These are phyloP conservation scores for Harpagifer antarcticus DNA, from an alignment of 2,797 vertebrate genomes.

Conservation along the genomic window DNA sequence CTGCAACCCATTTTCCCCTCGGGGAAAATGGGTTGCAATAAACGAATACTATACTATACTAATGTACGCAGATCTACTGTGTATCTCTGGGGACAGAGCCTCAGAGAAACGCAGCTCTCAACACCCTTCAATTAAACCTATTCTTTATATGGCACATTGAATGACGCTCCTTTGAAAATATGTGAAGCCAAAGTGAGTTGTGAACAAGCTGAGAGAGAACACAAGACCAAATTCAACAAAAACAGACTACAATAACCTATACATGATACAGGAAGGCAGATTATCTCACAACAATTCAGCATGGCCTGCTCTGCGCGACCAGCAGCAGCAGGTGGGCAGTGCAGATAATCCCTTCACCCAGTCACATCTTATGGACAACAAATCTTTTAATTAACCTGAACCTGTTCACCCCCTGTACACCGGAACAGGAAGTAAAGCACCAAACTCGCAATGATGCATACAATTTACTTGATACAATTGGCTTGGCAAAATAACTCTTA, in stretches of 20 bases:
- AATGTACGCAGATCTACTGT: conserved; percentile 19
- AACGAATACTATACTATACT: too few relatives aligned
- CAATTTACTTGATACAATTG: neutral
- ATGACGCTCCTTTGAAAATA: conserved; percentile 39
- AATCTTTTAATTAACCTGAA: conserved; percentile 64
- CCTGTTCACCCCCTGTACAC: conserved; percentile 48
- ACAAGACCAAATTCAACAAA: conserved; percentile 10
- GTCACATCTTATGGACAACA: conserved; percentile 43
- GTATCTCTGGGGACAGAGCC: conserved; percentile 5
- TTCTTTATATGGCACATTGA: conserved; percentile 35
- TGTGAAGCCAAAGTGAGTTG: conserved; percentile 11
- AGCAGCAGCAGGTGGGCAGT: conserved; percentile 65
- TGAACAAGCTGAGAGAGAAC: conserved; percentile 20
- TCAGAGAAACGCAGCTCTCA: conserved; percentile 33
- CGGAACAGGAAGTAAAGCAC: neutral
- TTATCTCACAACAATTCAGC: conserved; percentile 47
- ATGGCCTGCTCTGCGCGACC: conserved; percentile 13
- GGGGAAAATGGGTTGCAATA: too few relatives aligned
- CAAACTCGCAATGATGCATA: neutral
- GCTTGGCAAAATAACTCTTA: neutral
- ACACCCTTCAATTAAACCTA: conserved; percentile 35
- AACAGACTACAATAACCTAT: neutral
- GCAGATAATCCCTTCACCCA: conserved; percentile 68
- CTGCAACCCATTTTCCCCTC: too few relatives aligned
- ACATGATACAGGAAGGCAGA: conserved; percentile 37